Base-by-base conservation (phyloP, 1,140 invertebrate genomes). In the Drosophila athabasca region DNA sequence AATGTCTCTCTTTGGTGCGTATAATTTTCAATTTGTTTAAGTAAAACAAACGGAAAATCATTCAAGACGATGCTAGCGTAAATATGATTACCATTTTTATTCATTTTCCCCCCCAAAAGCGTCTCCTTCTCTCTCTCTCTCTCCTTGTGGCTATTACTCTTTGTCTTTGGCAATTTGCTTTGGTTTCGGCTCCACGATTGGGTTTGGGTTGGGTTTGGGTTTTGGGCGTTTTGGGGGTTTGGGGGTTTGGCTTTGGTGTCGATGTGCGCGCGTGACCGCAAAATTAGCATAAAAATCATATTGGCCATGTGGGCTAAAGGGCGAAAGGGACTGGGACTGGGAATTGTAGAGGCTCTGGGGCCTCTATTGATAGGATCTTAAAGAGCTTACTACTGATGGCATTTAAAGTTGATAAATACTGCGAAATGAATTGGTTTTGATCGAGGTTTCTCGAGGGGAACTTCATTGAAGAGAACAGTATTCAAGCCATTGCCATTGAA, bases 11-110 rank as follows among this genome's bases (percentile, higher is more conserved):
- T 13, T 59, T 50, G 49, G 64, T 64, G 84, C 76, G 83, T 88
- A 83, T 88, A 88, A 88, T 88, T 88, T 88, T 88, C 83, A 83
- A 88, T 88, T 88, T 88, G 83, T 79, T 88, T 87, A 83, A 83
- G 79, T 79, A 75, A 83, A 88, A 83, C 71, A 88, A 87, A 89
- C 76, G 71, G 65, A 78, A 79, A 82, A 82, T 78, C 79, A 85
- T 60, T 68, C 68, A 62, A 62, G 68, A 59, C 58, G 44, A 74
- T 58, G 69, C 79, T 66, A 70, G 83, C 82, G 66, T 62, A 88
- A 88, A 88, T 88, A 83, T 88, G 79, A 89, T 83, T 87, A 71
- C 66, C 82, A 85, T 85, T 76, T 87, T 87, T 57, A 70, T 80
- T 69, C 68, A 77, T 60, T 74, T 67, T 87, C 69, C 60, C 26